phyloP scores from a whole-genome alignment of 2,888 invertebrate genomes.

The Chalcis sispes region DNA sequence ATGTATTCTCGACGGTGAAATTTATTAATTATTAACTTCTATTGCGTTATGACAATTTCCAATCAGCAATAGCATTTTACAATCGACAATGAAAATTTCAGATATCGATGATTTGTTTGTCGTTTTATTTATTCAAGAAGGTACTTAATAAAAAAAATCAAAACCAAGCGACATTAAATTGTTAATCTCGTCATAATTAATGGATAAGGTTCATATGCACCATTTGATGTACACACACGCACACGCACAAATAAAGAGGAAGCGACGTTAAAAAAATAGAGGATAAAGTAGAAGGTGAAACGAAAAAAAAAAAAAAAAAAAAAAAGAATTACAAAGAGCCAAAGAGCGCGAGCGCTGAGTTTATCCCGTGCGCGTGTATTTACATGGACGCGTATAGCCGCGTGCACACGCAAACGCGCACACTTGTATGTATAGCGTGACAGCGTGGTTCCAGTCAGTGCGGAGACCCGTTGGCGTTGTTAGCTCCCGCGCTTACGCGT shows the following conservation, averaged over 20 bases:
- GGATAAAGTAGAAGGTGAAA: conserved; percentile 34
- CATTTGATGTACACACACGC: too few species aligned
- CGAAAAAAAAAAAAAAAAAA: conserved; percentile 26
- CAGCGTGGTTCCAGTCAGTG: conserved; percentile 67
- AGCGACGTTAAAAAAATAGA: conserved; percentile 12
- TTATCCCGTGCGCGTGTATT: background rate
- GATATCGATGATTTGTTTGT: too few species aligned
- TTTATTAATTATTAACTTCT: too few species aligned
- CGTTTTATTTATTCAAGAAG: too few species aligned
- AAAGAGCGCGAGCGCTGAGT: conserved; percentile 42
- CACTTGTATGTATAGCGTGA: conserved; percentile 57
- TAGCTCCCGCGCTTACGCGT: conserved; percentile 70
- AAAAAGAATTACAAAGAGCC: conserved; percentile 36
- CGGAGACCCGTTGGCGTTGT: conserved; percentile 69
- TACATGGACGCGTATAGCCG: background rate
- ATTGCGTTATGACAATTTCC: too few species aligned
- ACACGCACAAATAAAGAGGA: conserved; percentile 24
- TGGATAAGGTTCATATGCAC: too few species aligned
- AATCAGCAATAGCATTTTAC: too few species aligned
- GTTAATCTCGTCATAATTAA: too few species aligned
- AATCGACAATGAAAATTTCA: too few species aligned
- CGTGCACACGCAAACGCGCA: conserved; percentile 29
- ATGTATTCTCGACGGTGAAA: too few species aligned
- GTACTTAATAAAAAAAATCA: too few species aligned
- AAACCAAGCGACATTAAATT: too few species aligned